Evolutionary conservation across 2,888 invertebrate genomes (phyloP).

Genomic region (Hemistola chrysoprasaria): DNA sequence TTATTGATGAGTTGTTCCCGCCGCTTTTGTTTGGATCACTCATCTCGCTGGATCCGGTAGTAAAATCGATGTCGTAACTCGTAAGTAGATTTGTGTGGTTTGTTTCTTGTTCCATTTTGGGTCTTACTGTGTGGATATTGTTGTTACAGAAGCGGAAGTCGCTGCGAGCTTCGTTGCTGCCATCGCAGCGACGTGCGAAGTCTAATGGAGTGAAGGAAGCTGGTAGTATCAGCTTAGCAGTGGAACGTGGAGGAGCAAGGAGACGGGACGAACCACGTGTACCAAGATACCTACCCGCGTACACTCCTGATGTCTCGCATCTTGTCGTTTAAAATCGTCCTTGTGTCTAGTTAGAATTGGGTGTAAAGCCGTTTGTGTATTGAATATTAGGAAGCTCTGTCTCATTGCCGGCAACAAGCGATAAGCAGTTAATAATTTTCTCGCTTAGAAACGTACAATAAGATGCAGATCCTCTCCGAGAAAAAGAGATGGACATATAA

Average conservation of each 20-base stretch:
- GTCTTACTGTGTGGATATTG: slow-evolving; percentile 28
- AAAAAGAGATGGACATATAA: too few relatives aligned
- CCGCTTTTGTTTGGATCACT: slow-evolving; percentile 50
- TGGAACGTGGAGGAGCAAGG: slow-evolving; percentile 85
- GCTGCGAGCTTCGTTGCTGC: slow-evolving; percentile 89
- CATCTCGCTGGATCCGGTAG: slow-evolving; percentile 50
- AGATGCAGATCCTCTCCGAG: too few relatives aligned
- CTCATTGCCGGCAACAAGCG: too few relatives aligned
- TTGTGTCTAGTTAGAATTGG: slow-evolving; percentile 9
- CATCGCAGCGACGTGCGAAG: slow-evolving; percentile 89
- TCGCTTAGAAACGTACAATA: too few relatives aligned
- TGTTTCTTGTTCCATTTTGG: slow-evolving; percentile 12
- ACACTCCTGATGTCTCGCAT: slow-evolving; percentile 91
- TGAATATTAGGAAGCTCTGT: too few relatives aligned
- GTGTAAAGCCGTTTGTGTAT: slow-evolving; percentile 16
- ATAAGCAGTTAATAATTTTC: too few relatives aligned
- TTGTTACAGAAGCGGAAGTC: slow-evolving; percentile 92
- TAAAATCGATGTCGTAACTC: slow-evolving; percentile 47
- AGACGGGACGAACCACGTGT: slow-evolving; percentile 86
- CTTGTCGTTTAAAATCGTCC: slow-evolving; percentile 83
- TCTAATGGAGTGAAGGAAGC: slow-evolving; percentile 91
- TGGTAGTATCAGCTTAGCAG: slow-evolving; percentile 90
- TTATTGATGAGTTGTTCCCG: slow-evolving; percentile 51
- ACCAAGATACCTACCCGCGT: slow-evolving; percentile 87
- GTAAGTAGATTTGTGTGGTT: too few relatives aligned